phyloP scores from a whole-genome alignment of 2,888 invertebrate species.

The Ormyrus rosae region DNA sequence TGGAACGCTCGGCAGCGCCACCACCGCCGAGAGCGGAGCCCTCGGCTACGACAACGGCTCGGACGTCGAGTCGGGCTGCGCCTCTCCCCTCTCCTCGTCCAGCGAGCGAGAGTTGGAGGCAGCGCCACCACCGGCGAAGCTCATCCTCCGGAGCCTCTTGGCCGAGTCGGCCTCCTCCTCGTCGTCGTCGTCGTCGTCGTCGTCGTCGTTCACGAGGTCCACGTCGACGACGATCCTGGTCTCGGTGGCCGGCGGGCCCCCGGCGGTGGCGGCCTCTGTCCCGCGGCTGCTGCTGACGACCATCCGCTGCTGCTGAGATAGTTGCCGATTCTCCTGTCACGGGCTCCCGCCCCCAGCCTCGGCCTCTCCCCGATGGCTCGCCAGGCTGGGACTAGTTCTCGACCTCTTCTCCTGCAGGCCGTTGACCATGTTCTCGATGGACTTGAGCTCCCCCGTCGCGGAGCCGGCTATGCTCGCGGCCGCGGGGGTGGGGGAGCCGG shows the following conservation, averaged over 20 bases:
- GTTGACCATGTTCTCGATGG: constrained; percentile 98
- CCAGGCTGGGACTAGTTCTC: constrained; percentile 72
- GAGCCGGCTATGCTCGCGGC: constrained; percentile 79
- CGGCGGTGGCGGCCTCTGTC: background rate
- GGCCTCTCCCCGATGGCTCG: constrained; percentile 69
- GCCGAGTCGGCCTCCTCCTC: constrained; percentile 59
- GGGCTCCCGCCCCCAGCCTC: constrained; percentile 72
- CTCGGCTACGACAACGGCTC: constrained; percentile 71
- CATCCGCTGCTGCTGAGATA: background rate
- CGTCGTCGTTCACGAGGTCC: constrained; percentile 35
- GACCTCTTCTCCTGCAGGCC: constrained; percentile 94
- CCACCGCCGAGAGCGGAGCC: constrained; percentile 20
- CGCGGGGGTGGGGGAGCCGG: constrained; percentile 79
- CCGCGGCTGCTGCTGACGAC: constrained; percentile 13
- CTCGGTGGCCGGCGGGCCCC: background rate
- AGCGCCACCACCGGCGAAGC: constrained; percentile 23
- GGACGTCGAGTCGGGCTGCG: constrained; percentile 73
- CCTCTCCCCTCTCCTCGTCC: constrained; percentile 64
- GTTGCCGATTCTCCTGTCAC: constrained; percentile 72
- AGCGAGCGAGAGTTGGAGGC: constrained; percentile 51
- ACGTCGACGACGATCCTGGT: constrained; percentile 34
- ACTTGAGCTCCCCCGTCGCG: constrained; percentile 90
- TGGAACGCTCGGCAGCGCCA: constrained; percentile 51
- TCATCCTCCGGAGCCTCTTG: background rate
- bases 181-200: constrained; percentile 55